Base-by-base conservation (phyloP, 2,888 invertebrate genomes). In the Cephus spinipes region DNA sequence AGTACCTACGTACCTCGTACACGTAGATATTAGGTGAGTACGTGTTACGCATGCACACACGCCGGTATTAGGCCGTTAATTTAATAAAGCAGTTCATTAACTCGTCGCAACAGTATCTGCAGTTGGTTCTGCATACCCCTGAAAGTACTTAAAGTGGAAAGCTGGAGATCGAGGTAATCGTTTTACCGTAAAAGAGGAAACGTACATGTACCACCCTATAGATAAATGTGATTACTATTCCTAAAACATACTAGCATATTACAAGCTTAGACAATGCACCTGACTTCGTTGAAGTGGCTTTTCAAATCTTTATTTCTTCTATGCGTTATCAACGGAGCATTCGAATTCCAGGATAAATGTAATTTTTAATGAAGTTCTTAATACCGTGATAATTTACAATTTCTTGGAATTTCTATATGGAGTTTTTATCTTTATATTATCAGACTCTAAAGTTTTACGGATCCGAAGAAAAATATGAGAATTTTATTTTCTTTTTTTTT, bases 51-150 rank as follows among this genome's bases (percentile, higher is more conserved):
- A 33, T 71, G 71, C 71, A 71, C 15, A 71, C 71, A 71, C 9
- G 31, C 12, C 23, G 32, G 15, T 71, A 71, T 71, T 71, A 71
- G 71, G 32, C 71, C 15, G 71, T 33, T 71, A 31, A 71, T 71
- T 71, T 71, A 71, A 71, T 71, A 71, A 71, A 32, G 71, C 71
- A 71, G 71, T 71, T 71, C 33, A 71, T 31, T 71, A 71, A 23
- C 55, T 55, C 55, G 55, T 55, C 23, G 55, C 55, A 55, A 9
- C 55, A 40, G 55, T 55, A 9, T 55, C 55, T 55, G 55, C 55
- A 55, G 23, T 55, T 23, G 55, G 55, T 23, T 55, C 55, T 55
- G 9, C 55, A 23, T 55, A 55, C 55, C 23, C 55, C 12, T 35
- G 35, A 23, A 55, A 55, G 55, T 55, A 55, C 55, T 23, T 23